Evolutionary conservation across 2,888 invertebrate genomes (phyloP).

Genomic region (Saturnia japonica): DNA sequence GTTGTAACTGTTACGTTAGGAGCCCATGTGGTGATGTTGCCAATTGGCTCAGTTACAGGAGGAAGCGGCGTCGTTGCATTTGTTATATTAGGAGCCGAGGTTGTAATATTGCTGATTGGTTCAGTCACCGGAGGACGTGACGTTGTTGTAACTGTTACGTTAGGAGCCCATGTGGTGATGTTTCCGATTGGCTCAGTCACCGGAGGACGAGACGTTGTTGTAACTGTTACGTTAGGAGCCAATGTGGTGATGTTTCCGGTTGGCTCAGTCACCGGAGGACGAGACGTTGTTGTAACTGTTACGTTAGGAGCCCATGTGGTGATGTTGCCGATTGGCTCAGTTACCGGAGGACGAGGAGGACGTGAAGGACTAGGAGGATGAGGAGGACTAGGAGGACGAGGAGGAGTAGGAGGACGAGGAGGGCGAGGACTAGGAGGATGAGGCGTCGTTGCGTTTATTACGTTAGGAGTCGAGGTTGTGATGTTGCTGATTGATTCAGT

Average conservation of each 20-base stretch:
- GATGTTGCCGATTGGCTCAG: background rate
- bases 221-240: background rate
- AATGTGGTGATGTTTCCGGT: background rate
- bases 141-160: background rate
- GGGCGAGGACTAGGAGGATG: background rate
- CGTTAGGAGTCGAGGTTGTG: background rate
- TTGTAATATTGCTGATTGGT: background rate
- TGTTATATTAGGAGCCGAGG: background rate
- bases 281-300: background rate
- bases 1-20: background rate
- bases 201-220: background rate
- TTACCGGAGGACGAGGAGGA: background rate
- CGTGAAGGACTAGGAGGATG: too few species aligned
- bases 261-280: background rate
- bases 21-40: background rate
- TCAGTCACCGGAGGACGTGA: background rate
- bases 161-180: background rate
- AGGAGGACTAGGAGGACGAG: too few species aligned
- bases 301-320: background rate
- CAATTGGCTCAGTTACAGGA: slow-evolving; percentile 3
- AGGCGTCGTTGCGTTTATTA: background rate
- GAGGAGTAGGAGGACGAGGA: background rate
- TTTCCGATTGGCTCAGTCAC: slow-evolving; percentile 4
- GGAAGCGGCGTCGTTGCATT: background rate
- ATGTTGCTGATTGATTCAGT: background rate